These are phyloP conservation scores for Timandra comae DNA, from an alignment of 2,888 invertebrate species.

Conservation along the genomic window DNA sequence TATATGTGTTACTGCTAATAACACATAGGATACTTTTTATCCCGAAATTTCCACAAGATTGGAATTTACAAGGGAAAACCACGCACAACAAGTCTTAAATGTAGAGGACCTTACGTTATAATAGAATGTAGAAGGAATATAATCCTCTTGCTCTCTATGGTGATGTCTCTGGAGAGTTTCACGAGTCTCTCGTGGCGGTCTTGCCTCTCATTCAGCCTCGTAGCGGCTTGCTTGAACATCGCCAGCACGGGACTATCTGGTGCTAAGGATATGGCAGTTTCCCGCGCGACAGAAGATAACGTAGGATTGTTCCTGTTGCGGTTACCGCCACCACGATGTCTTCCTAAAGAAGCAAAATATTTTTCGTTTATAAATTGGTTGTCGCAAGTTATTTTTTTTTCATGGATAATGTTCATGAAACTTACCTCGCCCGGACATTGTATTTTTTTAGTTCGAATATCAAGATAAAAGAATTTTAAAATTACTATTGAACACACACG, in stretches of 20 bases:
- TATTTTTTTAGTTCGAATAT: too few species aligned
- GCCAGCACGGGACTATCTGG: constrained; percentile 72
- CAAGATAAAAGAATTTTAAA: too few species aligned
- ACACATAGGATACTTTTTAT: background rate
- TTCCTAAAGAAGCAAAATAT: too few species aligned
- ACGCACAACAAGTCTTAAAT: too few species aligned
- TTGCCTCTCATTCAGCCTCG: constrained; percentile 12
- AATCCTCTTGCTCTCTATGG: constrained; percentile 85
- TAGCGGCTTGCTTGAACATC: constrained; percentile 12
- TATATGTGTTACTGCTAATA: too few species aligned
- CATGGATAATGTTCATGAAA: background rate
- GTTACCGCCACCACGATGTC: constrained; percentile 35
- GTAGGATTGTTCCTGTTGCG: constrained; percentile 39
- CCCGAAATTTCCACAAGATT: background rate
- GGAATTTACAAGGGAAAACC: too few species aligned
- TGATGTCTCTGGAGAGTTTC: constrained; percentile 20
- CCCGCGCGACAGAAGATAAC: constrained; percentile 46
- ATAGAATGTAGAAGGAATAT: constrained; percentile 91
- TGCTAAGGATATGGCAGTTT: constrained; percentile 41
- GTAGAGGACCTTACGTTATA: constrained; percentile 54
- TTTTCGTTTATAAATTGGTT: background rate
- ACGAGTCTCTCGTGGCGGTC: constrained; percentile 17
- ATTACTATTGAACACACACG: too few species aligned
- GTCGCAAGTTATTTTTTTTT: background rate
- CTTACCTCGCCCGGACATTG: constrained; percentile 44